These are phyloP conservation scores for Salpingus planirostris DNA, from an alignment of 2,888 invertebrate genomes.

Conservation along the genomic window DNA sequence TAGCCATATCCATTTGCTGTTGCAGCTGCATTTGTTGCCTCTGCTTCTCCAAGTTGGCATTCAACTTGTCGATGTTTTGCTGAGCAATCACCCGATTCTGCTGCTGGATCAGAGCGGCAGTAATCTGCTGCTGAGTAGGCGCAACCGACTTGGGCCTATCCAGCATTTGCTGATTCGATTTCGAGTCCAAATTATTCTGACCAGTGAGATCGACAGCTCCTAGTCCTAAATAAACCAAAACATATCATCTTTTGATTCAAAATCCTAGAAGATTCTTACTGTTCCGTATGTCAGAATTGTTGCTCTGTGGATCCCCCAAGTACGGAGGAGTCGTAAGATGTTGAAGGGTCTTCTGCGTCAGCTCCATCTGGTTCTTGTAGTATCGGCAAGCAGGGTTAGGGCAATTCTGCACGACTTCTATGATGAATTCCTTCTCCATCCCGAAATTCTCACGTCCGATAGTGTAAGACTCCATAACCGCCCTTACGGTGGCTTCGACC, in stretches of 20 bases:
- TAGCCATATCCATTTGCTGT: slow-evolving; percentile 34
- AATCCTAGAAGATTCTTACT: slow-evolving; percentile 27
- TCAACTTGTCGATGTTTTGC: slow-evolving; percentile 54
- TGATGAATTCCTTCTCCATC: slow-evolving; percentile 84
- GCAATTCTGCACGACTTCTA: slow-evolving; percentile 82
- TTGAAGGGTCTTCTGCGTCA: slow-evolving; percentile 63
- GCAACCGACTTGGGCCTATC: slow-evolving; percentile 39
- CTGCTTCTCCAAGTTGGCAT: slow-evolving; percentile 48
- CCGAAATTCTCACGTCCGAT: slow-evolving; percentile 75
- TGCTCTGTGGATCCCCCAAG: slow-evolving; percentile 34
- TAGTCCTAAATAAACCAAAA: slow-evolving; percentile 20
- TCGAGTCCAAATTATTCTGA: slow-evolving; percentile 31
- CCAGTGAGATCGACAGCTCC: slow-evolving; percentile 38
- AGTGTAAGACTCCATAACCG: slow-evolving; percentile 79
- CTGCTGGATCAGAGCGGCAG: slow-evolving; percentile 54
- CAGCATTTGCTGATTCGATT: slow-evolving; percentile 28
- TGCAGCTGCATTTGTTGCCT: slow-evolving; percentile 45
- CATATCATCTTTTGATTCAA: not conserved
- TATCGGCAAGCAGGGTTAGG: slow-evolving; percentile 82
- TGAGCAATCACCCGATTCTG: slow-evolving; percentile 52
- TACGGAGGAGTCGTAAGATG: slow-evolving; percentile 50
- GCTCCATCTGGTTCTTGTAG: slow-evolving; percentile 74
- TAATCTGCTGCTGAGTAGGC: slow-evolving; percentile 51
- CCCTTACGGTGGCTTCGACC: slow-evolving; percentile 74
- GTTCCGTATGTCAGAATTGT: slow-evolving; percentile 32